phyloP scores from a whole-genome alignment of 2,113 vertebrate genomes.

The Empidonax alnorum region DNA sequence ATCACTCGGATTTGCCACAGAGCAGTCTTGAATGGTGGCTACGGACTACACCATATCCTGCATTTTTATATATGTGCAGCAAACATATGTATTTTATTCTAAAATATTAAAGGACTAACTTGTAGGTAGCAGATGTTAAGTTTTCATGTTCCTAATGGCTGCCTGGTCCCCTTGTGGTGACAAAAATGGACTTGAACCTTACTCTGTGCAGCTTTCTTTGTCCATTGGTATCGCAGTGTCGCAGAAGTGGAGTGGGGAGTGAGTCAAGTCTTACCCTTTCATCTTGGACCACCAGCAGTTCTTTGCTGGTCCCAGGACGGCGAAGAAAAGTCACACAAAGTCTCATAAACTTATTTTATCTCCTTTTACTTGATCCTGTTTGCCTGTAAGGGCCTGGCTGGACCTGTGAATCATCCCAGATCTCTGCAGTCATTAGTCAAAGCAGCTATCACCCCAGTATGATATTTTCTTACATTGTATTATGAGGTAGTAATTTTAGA shows the following conservation, averaged over 20 bases:
- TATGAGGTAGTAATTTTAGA: neutral
- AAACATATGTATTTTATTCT: neutral
- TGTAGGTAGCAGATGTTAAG: neutral
- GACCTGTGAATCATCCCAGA: neutral
- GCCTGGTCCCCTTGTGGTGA: neutral
- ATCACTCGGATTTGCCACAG: neutral
- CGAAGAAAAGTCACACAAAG: neutral
- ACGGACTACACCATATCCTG: neutral
- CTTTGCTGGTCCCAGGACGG: neutral
- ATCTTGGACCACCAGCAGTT: neutral
- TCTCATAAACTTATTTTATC: neutral
- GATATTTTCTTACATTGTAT: neutral
- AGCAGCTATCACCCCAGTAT: neutral
- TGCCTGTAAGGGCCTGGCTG: neutral
- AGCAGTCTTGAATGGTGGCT: neutral
- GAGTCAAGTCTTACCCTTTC: neutral
- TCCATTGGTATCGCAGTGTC: neutral
- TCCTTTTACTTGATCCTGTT: neutral
- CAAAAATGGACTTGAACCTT: neutral
- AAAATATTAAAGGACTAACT: neutral
- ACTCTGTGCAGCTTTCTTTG: neutral
- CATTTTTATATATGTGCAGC: neutral
- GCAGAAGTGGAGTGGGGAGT: neutral
- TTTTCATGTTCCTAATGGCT: neutral
- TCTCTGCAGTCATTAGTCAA: neutral